These are phyloP conservation scores for Pteropus alecto DNA, from an alignment of 2,113 vertebrate genomes.

Conservation along the genomic window DNA sequence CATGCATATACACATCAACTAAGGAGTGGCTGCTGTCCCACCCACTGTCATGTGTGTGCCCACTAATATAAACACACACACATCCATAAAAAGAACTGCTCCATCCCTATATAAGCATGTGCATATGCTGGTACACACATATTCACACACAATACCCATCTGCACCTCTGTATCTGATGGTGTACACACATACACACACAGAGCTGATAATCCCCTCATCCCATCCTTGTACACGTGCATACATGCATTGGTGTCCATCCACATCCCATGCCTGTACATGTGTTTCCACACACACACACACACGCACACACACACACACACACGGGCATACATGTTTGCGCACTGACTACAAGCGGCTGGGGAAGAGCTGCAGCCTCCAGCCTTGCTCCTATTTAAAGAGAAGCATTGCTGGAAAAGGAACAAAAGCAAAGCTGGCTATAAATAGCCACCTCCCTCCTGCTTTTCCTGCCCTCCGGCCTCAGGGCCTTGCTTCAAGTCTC, in stretches of 20 bases:
- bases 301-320: not conserved
- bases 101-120: not conserved
- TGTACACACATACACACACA: not conserved
- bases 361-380: slow-evolving; percentile 72
- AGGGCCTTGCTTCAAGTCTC: slow-evolving; percentile 46
- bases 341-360: slow-evolving; percentile 38
- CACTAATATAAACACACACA: not conserved
- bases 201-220: not conserved
- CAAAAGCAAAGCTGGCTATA: slow-evolving; percentile 85
- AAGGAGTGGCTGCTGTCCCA: not conserved
- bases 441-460: slow-evolving; percentile 82
- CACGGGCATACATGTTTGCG: not conserved
- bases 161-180: not conserved
- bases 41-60: not conserved
- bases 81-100: not conserved
- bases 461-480: slow-evolving; percentile 73
- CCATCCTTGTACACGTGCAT: not conserved
- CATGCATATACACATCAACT: not conserved
- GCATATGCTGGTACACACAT: not conserved
- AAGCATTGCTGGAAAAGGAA: slow-evolving; percentile 84
- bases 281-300: not conserved
- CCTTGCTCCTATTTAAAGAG: slow-evolving; percentile 83
- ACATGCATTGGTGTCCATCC: not conserved
- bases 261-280: not conserved
- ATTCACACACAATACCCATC: not conserved